Evolutionary conservation across 2,888 invertebrate species (phyloP), one percentile per base, ranked within the genome.

Genomic region (Macrophya annulata): DNA sequence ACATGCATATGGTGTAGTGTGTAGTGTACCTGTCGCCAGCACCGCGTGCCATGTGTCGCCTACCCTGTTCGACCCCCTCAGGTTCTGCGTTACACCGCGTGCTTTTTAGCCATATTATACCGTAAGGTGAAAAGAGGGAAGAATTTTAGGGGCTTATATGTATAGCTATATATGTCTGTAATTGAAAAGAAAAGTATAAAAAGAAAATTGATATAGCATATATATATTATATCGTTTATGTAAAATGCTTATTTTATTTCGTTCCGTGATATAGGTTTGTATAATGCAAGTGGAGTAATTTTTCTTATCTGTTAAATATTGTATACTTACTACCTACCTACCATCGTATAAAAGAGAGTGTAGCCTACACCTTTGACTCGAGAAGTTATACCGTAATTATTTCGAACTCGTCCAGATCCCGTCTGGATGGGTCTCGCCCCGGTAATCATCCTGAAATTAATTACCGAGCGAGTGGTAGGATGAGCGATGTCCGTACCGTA

Each of bases 371-470:
- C 21, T 74, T 21, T 43, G 74, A 74, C 43, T 74, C 74, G 74
- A 74, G 74, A 74, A 62, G 59, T 43, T 81, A 81, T 62, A 62
- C 62, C 40, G 81, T 81, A 62, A 81, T 81, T 81, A 81, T 62
- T 62, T 62, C 51, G 17, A n/a, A 43, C 21, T 62, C n/a, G 17
- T 59, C 40, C 81, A 81, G 31, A 55, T 79, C 25, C 17, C 31
- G 21, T 62, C 37, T 17, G 55, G 31, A 37, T 51, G 8, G n/a
- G 37, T 51, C 37, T 85, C 86, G 86, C 87, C 89, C 88, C 87
- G 87, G 87, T 89, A 90, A 91, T 91, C 91, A 91, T 89, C 88
- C 87, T 89, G 88, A 88, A 90, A 91, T 91, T 90, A 91, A 91
- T 91, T 90, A 90, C 89, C 85, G 86, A 82, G 86, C 86, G 88